Base-by-base conservation (phyloP, 2,797 vertebrate species). In the Lepus townsendii region DNA sequence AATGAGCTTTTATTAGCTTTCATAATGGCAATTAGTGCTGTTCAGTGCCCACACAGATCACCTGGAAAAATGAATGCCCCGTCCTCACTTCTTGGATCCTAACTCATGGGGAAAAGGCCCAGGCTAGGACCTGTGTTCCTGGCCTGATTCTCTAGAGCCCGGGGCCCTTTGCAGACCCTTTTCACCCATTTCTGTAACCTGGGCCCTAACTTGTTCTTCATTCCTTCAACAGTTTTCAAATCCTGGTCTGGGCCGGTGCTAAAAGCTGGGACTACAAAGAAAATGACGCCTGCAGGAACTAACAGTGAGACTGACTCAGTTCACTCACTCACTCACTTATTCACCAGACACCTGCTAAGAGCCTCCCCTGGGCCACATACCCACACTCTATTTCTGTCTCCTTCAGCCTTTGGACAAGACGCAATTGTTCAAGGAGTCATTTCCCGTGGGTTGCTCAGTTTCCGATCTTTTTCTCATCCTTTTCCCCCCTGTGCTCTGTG, bases 351-450 rank as follows among this genome's bases (percentile, higher is more conserved):
- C 22, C 42, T 60, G 52, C n/a, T 14, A 66, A 19, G 50, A 63
- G 0, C 76, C 42, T 92, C 71, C 78, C 72, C 52, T 54, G 69
- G 71, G 78, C 69, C 50, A 82, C 85, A 88, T 60, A 88, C 62
- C 27, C 32, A 38, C 12, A 12, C 66, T 85, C 62, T 85, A 54
- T 42, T 73, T 79, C 75, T 92, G 30, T 47, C 50, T 79, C 75
- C 77, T 93, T 75, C 89, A 87, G 60, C 24, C 54, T 94, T 77
- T 68, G 62, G 83, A 88, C 57, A 35, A 17, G 19, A 71, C 75
- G 22, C 66, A 90, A 76, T 95, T 92, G 77, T 75, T 72, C 82
- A 77, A n/a, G 22, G 60, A 94, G 62, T 95, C 65, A 30, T 75
- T 79, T 88, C 79, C 86, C 82, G 79, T n/a, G 24, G 8, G 11